phyloP scores from a whole-genome alignment of 2,888 invertebrate species.

The Ichneumoninae sp. region DNA sequence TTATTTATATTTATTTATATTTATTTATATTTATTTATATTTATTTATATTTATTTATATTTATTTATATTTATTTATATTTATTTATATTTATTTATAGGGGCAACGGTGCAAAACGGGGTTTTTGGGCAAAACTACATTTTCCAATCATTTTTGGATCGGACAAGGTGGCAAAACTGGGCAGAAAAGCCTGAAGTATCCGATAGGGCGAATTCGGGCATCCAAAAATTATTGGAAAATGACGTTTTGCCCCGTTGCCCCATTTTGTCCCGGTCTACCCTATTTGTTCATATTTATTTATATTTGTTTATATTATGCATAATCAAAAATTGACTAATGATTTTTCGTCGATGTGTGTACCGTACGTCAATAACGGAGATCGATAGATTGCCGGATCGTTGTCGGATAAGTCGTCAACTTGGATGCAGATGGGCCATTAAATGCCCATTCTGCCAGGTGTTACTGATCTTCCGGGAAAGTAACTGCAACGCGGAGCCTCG shows the following conservation, averaged over 20 bases:
- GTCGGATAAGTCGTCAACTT: not conserved
- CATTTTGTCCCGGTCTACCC: too few species aligned
- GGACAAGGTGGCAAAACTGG: too few species aligned
- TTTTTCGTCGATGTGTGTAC: not conserved
- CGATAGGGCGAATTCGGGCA: too few species aligned
- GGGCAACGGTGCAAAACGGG: too few species aligned
- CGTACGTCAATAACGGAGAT: not conserved
- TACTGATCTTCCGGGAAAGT: conserved; percentile 64
- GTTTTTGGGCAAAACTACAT: too few species aligned
- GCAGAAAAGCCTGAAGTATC: too few species aligned
- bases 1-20: too few species aligned
- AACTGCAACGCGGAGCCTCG: conserved; percentile 62
- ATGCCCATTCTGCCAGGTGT: conserved; percentile 56
- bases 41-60: not conserved
- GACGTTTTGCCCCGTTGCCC: too few species aligned
- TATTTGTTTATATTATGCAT: not conserved
- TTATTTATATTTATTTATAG: not conserved
- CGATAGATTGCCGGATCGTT: not conserved
- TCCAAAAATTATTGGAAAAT: too few species aligned
- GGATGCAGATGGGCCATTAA: conserved; percentile 19
- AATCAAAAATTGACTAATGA: not conserved
- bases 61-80: not conserved
- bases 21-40: too few species aligned
- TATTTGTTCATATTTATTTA: not conserved
- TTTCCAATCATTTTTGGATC: too few species aligned